A percentile compares a stretch with the other conserved stretches of the same genome.
Evolutionary conservation across 1,140 invertebrate genomes (phyloP).

Genomic region (Hyles euphorbiae): DNA sequence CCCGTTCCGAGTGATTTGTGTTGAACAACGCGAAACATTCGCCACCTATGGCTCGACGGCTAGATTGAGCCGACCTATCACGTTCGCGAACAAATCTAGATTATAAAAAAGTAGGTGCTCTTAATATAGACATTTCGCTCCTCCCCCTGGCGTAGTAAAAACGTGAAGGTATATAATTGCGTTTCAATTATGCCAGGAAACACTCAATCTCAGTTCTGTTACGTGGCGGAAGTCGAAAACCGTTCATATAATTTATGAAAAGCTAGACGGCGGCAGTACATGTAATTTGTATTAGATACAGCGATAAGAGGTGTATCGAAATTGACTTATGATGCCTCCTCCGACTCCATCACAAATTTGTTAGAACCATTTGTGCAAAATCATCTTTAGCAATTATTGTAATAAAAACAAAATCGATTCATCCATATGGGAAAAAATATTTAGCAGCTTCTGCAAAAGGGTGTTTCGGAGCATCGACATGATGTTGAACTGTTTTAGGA

Average conservation of each 20-base stretch:
- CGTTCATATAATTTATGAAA: conserved; percentile 19
- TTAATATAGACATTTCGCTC: no score
- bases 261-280: no score
- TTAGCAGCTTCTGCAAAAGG: neutral
- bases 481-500: conserved; percentile 45
- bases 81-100: no score
- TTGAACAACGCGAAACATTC: no score
- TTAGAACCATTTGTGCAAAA: no score
- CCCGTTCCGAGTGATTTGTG: no score
- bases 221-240: conserved; percentile 35
- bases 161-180: conserved; percentile 13
- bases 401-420: neutral
- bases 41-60: no score
- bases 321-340: conserved; percentile 27
- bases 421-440: neutral
- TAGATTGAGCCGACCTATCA: no score
- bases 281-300: neutral
- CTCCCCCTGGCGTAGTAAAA: neutral
- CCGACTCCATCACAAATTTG: neutral
- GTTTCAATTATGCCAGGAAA: conserved; percentile 22
- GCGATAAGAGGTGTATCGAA: conserved; percentile 30
- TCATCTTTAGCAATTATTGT: no score
- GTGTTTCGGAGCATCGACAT: conserved; percentile 14
- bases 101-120: no score
- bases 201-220: conserved; percentile 30